Evolutionary conservation across 2,888 invertebrate species (phyloP).

Genomic region (Drosophila nr. perissopoda): DNA sequence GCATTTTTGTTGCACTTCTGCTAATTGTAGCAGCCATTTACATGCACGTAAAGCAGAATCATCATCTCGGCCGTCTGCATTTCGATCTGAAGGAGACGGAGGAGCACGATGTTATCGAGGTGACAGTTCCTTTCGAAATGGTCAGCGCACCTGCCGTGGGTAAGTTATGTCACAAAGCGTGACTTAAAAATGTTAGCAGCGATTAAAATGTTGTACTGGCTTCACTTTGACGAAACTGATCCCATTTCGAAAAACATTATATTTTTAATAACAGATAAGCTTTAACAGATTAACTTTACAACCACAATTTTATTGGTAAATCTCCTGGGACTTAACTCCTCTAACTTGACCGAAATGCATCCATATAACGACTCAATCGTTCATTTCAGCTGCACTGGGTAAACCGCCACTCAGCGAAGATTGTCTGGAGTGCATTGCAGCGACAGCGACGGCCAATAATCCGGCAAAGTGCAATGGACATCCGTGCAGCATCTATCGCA

Average conservation of each 20-base stretch:
- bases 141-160: constrained; percentile 32
- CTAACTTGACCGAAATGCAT: not conserved
- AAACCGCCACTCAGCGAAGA: constrained; percentile 27
- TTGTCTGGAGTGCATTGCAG: constrained; percentile 77
- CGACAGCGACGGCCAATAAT: constrained; percentile 59
- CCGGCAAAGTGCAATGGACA: constrained; percentile 46
- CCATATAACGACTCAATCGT: not conserved
- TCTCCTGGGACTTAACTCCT: not conserved
- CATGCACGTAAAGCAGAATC: constrained; percentile 71
- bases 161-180: constrained; percentile 28
- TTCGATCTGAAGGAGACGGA: constrained; percentile 9
- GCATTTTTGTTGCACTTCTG: constrained; percentile 65
- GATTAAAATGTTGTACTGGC: not conserved
- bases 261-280: not conserved
- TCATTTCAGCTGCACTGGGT: constrained; percentile 22
- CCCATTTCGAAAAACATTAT: not conserved
- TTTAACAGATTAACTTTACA: not conserved
- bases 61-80: constrained; percentile 72
- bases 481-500: constrained; percentile 74
- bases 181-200: not conserved
- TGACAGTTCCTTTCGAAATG: constrained; percentile 7
- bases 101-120: not conserved
- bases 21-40: constrained; percentile 74
- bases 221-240: not conserved
- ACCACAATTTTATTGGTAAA: not conserved